Evolutionary conservation across 2,888 invertebrate species (phyloP), one percentile per base, ranked within the genome.

Genomic region (Diaperis boleti): DNA sequence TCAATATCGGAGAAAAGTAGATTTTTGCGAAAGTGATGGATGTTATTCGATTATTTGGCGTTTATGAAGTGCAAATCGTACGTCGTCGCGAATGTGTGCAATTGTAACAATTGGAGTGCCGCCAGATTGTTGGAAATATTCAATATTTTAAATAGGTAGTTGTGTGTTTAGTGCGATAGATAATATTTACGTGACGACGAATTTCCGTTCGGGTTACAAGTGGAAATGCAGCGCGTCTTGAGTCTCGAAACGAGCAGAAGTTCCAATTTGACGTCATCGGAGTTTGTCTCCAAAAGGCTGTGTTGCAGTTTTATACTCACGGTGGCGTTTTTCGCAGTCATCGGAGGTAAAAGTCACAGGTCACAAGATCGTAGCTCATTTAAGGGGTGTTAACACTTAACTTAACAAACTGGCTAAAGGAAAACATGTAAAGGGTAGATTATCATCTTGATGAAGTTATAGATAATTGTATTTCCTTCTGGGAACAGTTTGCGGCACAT

Each of bases 231-330:
- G 59, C 79, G 83, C 10, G 79, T 83, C 41, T 70, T 84, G 45
- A 84, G 83, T 69, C 79, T 82, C 62, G 82, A 83, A 75, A 79
- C 81, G 71, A 78, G 80, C 57, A 76, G 82, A 10, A 78, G 78
- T 14, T 65, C 64, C 10, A 70, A 70, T 41, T 66, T 64, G 13
- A 72, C 72, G 64, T 81, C n/a, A n/a, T n/a, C 81, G 66, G 83
- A 84, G 44, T 73, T 68, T 47, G 67, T 74, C 39, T 69, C 71
- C 4, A 74, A 74, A 62, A 65, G 69, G 31, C 59, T 74, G 17
- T 74, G 74, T 50, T 81, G 82, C 65, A 84, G 84, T 61, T 79
- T 83, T 59, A 69, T 84, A 22, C 78, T 84, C 35, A 82, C 82
- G 14, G 77, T 82, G 31, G 82, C 83, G 4, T 84, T 84, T 66